Evolutionary conservation across 2,888 invertebrate genomes (phyloP).

Genomic region (Ormia ochracea): DNA sequence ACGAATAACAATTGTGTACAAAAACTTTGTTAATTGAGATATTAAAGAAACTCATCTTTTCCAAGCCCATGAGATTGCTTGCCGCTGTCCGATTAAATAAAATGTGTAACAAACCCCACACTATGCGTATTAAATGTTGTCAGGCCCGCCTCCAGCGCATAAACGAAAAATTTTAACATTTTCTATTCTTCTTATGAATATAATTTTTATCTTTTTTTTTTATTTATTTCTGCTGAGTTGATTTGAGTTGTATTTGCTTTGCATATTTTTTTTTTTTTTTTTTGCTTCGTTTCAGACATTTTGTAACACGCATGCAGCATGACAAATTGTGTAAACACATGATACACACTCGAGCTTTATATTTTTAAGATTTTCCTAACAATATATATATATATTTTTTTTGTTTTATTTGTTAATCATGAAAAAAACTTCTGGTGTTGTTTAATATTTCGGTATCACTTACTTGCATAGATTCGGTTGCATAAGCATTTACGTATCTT

Average conservation of each 20-base stretch:
- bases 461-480: conserved; percentile 46
- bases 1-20: no score
- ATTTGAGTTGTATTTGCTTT: conserved; percentile 27
- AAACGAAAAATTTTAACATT: conserved; percentile 40
- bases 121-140: conserved; percentile 56
- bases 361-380: conserved; percentile 36
- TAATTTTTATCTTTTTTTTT: no score
- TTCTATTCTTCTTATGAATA: neutral
- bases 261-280: neutral
- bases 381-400: conserved; percentile 7
- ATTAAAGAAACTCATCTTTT: no score
- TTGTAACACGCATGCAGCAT: conserved; percentile 64
- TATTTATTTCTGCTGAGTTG: conserved; percentile 4
- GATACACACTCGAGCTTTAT: conserved; percentile 67
- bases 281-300: conserved; percentile 33
- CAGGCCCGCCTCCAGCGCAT: conserved; percentile 54
- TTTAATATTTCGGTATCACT: conserved; percentile 53
- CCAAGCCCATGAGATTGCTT: neutral
- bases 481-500: conserved; percentile 38
- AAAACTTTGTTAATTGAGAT: no score
- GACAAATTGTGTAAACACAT: conserved; percentile 74
- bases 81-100: conserved; percentile 16
- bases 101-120: conserved; percentile 41
- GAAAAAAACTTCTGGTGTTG: conserved; percentile 50
- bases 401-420: neutral